Evolutionary conservation across 2,888 invertebrate species (phyloP), one percentile per base, ranked within the genome.

Genomic region (Sphaerophoria taeniata): DNA sequence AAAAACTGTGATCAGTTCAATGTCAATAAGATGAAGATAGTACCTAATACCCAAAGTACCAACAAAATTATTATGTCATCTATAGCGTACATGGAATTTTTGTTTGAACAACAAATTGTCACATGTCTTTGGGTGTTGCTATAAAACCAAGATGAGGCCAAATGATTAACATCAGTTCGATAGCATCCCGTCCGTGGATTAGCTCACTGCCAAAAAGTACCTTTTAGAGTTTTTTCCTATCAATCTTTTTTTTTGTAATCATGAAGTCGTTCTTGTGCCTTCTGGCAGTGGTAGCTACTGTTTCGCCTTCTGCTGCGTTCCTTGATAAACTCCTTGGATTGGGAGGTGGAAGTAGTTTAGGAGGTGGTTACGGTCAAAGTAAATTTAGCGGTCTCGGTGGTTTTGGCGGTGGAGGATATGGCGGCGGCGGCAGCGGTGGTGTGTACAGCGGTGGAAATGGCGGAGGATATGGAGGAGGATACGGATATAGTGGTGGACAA

Each of bases 241-340:
- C 47, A 5, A 3, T 33, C 6, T 34, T 43, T 4, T 39, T 61
- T 67, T 55, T 24, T 24, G 24, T 24, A 24, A 76, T 61, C 45
- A 87, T 87, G 87, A 87, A 85, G 74, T 51, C 77, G 65, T 87
- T 87, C 56, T 43, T 87, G 47, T 81, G 84, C 39, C 16, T 87
- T 70, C 56, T 87, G 49, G 78, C 74, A 34, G 75, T 81, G 51
- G 67, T 79, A 36, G 74, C 79, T n/a, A 43, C 67, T 9, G 87
- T 72, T 45, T 61, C 65, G 14, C 87, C 87, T 33, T 81, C 87
- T 11, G 34, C 56, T 36, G 87, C 85, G 1, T 72, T 82, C 7
- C 45, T 87, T 5, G 77, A 65, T 11, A 77, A 75, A 45, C 61
- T 87, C 0, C 65, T 75, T 51, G 65, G 71, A 45, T 60, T 79